These are phyloP conservation scores for Camptogramma bilineatum DNA, from an alignment of 2,888 invertebrate genomes.

Conservation along the genomic window DNA sequence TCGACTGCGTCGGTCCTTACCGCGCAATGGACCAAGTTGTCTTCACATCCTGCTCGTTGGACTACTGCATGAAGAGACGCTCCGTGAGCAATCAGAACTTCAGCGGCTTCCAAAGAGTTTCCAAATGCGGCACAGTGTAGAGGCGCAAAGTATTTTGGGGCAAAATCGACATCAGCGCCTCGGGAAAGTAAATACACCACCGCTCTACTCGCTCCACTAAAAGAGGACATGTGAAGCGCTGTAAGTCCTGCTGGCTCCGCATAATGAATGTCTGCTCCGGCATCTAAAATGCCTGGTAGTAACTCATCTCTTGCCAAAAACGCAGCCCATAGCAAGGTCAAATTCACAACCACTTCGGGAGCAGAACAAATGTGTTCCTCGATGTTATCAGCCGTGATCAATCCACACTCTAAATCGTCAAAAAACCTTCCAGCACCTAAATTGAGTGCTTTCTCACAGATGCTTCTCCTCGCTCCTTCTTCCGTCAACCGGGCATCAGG, in stretches of 20 bases:
- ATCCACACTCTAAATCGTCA: slow-evolving; percentile 90
- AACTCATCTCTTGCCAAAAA: slow-evolving; percentile 90
- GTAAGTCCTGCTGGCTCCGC: slow-evolving; percentile 90
- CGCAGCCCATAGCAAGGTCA: slow-evolving; percentile 89
- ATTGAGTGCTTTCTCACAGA: slow-evolving; percentile 89
- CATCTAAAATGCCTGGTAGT: slow-evolving; percentile 87
- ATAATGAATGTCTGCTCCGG: slow-evolving; percentile 89
- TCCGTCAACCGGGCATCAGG: slow-evolving; percentile 89
- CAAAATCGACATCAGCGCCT: slow-evolving; percentile 89
- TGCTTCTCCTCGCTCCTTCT: slow-evolving; percentile 88
- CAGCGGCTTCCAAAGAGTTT: slow-evolving; percentile 92
- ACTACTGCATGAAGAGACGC: slow-evolving; percentile 89
- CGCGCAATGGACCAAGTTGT: slow-evolving; percentile 93
- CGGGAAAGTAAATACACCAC: slow-evolving; percentile 88
- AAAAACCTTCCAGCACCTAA: slow-evolving; percentile 88
- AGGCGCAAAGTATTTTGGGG: slow-evolving; percentile 90
- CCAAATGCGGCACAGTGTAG: slow-evolving; percentile 96
- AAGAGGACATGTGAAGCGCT: slow-evolving; percentile 91
- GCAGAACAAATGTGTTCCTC: slow-evolving; percentile 85
- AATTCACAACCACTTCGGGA: slow-evolving; percentile 89
- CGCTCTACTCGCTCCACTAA: slow-evolving; percentile 90
- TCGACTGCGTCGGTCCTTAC: slow-evolving; percentile 92
- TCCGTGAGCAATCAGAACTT: slow-evolving; percentile 89
- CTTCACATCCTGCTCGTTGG: slow-evolving; percentile 88
- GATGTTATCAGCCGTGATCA: slow-evolving; percentile 86